These are phyloP conservation scores for Propithecus coquereli DNA, from an alignment of 2,113 vertebrate species.

Conservation along the genomic window DNA sequence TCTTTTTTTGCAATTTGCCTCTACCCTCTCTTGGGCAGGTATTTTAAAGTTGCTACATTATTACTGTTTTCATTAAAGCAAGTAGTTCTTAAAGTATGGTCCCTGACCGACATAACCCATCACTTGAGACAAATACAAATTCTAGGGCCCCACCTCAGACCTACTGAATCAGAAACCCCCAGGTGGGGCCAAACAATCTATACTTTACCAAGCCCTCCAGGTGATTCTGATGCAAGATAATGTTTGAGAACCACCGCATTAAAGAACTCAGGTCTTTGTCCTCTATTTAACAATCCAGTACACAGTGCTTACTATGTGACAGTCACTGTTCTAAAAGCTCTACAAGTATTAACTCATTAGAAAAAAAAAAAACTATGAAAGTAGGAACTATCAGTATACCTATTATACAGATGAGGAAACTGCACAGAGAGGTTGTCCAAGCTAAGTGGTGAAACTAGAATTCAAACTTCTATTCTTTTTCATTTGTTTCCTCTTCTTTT, in stretches of 20 bases:
- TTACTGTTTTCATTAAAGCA: constrained; percentile 37
- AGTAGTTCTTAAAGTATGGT: constrained; percentile 8
- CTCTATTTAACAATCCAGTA: neutral
- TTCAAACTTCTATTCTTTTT: neutral
- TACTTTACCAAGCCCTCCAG: neutral
- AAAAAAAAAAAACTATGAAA: neutral
- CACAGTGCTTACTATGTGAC: neutral
- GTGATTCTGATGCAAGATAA: neutral
- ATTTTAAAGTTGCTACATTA: neutral
- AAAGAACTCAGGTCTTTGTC: neutral
- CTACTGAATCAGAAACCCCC: neutral
- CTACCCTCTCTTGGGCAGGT: neutral
- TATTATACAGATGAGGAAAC: neutral
- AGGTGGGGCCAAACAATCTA: neutral
- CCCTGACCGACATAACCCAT: constrained; percentile 33
- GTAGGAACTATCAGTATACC: neutral
- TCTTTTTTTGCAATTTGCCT: neutral
- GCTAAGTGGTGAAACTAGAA: neutral
- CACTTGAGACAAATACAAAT: constrained; percentile 23
- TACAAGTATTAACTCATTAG: neutral
- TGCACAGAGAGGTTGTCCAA: neutral
- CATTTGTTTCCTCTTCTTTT: too few relatives aligned
- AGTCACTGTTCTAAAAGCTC: neutral
- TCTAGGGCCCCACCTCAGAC: neutral
- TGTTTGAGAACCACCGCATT: neutral